A percentile compares a stretch with the other conserved stretches of the same genome.
phyloP scores from a whole-genome alignment of 1,140 invertebrate species.

The Drosophila insularis region DNA sequence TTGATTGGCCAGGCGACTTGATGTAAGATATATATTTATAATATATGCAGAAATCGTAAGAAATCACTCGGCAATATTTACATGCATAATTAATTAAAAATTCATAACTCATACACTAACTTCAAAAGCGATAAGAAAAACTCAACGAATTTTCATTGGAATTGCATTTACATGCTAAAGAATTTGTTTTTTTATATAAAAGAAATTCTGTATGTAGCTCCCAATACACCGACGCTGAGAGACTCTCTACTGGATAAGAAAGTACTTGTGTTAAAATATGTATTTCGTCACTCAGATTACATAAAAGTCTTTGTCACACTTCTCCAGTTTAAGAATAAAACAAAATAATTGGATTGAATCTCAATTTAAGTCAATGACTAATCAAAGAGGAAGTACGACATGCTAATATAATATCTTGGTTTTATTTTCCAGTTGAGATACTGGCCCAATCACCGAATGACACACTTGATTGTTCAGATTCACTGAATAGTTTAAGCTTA shows the following conservation, averaged over 20 bases:
- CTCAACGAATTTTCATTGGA: conserved; percentile 29
- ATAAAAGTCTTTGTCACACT: too few relatives aligned
- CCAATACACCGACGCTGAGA: background rate
- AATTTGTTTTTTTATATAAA: conserved; percentile 45
- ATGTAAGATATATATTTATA: conserved; percentile 6
- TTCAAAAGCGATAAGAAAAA: conserved; percentile 10
- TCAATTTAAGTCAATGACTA: too few relatives aligned
- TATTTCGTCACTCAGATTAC: too few relatives aligned
- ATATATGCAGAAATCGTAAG: conserved; percentile 16
- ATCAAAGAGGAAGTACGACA: too few relatives aligned
- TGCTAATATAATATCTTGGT: too few relatives aligned
- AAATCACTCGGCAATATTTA: conserved; percentile 37
- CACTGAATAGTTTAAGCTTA: too few relatives aligned
- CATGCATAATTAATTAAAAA: conserved; percentile 43
- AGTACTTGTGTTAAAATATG: too few relatives aligned
- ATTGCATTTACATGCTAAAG: conserved; percentile 49
- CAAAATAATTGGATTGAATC: too few relatives aligned
- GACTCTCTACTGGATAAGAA: background rate
- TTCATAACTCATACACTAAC: conserved; percentile 49
- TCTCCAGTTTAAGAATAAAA: too few relatives aligned
- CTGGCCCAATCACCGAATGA: too few relatives aligned
- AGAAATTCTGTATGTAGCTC: background rate
- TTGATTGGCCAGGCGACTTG: background rate
- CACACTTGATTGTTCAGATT: too few relatives aligned
- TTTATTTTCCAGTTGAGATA: too few relatives aligned